These are phyloP conservation scores for Callithrix jacchus DNA, from an alignment of 2,113 vertebrate genomes.

Conservation along the genomic window DNA sequence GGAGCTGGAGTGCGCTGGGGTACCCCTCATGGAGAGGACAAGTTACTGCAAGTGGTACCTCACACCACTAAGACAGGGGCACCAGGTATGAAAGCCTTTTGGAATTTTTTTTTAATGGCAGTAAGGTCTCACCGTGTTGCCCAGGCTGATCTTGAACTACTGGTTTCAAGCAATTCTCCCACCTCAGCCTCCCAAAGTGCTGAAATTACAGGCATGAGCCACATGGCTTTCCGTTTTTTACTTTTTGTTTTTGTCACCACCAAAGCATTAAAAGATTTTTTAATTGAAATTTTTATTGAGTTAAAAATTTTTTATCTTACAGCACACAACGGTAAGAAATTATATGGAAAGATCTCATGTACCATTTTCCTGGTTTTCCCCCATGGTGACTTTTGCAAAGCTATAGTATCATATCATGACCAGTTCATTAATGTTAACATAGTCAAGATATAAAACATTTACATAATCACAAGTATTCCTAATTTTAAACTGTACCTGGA, in stretches of 20 bases:
- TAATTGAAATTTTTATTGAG: neutral
- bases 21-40: fast-evolving
- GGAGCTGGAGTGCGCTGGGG: neutral
- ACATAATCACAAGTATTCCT: neutral
- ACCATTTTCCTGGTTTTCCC: neutral
- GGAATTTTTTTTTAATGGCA: too few relatives aligned
- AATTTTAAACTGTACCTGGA: neutral
- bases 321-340: neutral
- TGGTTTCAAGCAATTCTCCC: too few relatives aligned
- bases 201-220: too few relatives aligned
- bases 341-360: neutral
- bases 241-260: too few relatives aligned
- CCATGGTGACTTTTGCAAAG: neutral
- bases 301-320: neutral
- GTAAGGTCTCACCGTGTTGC: too few relatives aligned
- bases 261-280: neutral
- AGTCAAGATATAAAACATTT: neutral
- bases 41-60: neutral
- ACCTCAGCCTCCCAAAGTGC: too few relatives aligned
- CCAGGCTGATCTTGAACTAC: too few relatives aligned
- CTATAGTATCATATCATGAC: neutral
- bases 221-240: too few relatives aligned
- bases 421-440: neutral
- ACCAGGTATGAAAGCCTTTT: neutral
- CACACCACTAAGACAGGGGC: neutral